Conservation (phyloP, 2,888 invertebrate species). For the Hylaea fasciaria region DNA sequence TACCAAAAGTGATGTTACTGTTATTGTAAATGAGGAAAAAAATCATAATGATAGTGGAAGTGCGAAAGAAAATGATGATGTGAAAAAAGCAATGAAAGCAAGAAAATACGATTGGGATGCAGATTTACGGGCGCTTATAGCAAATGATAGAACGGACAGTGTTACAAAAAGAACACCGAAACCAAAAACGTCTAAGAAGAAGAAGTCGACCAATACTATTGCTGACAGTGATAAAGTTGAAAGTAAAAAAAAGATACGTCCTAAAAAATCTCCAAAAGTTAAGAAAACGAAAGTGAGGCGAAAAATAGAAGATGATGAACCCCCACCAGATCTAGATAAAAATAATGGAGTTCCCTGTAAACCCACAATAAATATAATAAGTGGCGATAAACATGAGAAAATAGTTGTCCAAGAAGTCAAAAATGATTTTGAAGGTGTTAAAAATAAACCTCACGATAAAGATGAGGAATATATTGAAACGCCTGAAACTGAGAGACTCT, state of each 20-base stretch:
- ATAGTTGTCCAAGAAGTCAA: slow-evolving; percentile 29
- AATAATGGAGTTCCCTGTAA: slow-evolving; percentile 49
- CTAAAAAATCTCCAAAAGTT: slow-evolving; percentile 40
- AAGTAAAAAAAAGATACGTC: slow-evolving; percentile 32
- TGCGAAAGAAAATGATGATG: slow-evolving; percentile 46
- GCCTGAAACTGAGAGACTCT: slow-evolving; percentile 73
- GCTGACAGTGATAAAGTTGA: slow-evolving; percentile 29
- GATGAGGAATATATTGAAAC: slow-evolving; percentile 63
- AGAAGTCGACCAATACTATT: slow-evolving; percentile 41
- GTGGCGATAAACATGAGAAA: slow-evolving; percentile 41
- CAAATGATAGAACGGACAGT: slow-evolving; percentile 40
- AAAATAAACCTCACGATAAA: slow-evolving; percentile 51
- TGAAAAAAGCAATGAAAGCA: slow-evolving; percentile 37
- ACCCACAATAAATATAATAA: slow-evolving; percentile 67
- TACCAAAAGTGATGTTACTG: slow-evolving; percentile 40
- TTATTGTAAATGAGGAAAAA: slow-evolving; percentile 44
- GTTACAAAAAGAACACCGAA: slow-evolving; percentile 35
- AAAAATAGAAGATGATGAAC: slow-evolving; percentile 47
- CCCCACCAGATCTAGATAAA: slow-evolving; percentile 9
- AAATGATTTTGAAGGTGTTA: slow-evolving; percentile 47
- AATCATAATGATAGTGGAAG: slow-evolving; percentile 42
- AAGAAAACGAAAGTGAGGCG: slow-evolving; percentile 51
- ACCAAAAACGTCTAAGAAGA: slow-evolving; percentile 44
- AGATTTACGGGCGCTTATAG: slow-evolving; percentile 66
- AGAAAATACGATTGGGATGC: slow-evolving; percentile 72